These are phyloP conservation scores for Acanthornis magna DNA, from an alignment of 2,797 vertebrate species.

Conservation along the genomic window DNA sequence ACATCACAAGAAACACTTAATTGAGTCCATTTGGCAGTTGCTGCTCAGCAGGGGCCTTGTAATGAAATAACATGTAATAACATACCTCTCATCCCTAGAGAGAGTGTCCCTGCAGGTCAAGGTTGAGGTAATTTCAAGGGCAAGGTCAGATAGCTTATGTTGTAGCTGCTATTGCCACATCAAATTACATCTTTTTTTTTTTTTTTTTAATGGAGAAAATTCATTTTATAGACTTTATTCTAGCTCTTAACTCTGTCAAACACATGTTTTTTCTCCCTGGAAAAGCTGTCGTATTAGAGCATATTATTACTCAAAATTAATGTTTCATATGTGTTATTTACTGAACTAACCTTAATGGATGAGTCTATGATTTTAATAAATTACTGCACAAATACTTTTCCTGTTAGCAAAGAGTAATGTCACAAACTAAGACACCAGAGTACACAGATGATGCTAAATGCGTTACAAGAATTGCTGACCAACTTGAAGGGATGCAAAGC, in stretches of 20 bases:
- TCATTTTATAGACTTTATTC: background rate
- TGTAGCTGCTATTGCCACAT: background rate
- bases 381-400: background rate
- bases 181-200: background rate
- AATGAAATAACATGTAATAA: conserved; percentile 67
- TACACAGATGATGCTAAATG: background rate
- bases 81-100: conserved; percentile 38
- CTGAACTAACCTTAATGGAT: background rate
- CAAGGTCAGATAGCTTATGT: background rate
- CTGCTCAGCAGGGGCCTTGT: conserved; percentile 45
- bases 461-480: background rate
- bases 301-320: background rate
- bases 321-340: background rate
- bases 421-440: background rate
- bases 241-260: background rate
- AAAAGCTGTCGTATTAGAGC: background rate
- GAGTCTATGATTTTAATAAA: background rate
- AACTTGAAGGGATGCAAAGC: background rate
- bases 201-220: background rate
- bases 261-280: background rate
- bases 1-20: conserved; percentile 55
- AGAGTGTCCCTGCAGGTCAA: conserved; percentile 34
- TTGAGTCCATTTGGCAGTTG: conserved; percentile 58
- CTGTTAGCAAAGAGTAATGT: background rate
- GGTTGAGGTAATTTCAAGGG: conserved; percentile 17